Conservation (phyloP, 2,888 invertebrate genomes). For the Toxonevra muliebris region DNA sequence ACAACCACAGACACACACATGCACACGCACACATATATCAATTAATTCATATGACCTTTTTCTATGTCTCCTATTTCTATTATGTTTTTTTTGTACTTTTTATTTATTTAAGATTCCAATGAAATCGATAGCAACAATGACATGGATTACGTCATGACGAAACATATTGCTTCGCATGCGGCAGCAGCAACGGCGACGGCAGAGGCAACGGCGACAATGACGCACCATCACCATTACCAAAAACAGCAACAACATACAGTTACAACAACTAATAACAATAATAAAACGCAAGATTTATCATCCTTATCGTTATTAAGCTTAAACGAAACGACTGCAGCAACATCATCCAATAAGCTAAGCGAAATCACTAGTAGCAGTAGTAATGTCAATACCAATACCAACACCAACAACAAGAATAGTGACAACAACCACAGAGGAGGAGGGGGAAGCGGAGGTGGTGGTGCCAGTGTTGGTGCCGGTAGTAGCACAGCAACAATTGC, state of each 20-base stretch:
- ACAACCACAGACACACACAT: no score
- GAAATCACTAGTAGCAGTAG: slow-evolving; percentile 28
- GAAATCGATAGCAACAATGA: slow-evolving; percentile 59
- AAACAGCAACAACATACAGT: slow-evolving; percentile 16
- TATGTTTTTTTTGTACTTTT: slow-evolving; percentile 26
- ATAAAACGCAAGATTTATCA: slow-evolving; percentile 47
- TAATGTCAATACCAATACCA: slow-evolving; percentile 18
- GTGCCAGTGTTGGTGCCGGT: neutral
- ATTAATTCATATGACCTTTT: slow-evolving; percentile 17
- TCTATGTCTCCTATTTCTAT: slow-evolving; percentile 15
- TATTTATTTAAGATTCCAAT: slow-evolving; percentile 48
- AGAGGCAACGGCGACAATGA: slow-evolving; percentile 29
- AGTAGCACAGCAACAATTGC: slow-evolving; percentile 34
- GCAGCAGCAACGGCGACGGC: slow-evolving; percentile 17
- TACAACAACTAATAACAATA: slow-evolving; percentile 37
- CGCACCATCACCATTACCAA: slow-evolving; percentile 33
- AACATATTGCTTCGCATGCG: slow-evolving; percentile 41
- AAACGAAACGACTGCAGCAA: slow-evolving; percentile 32
- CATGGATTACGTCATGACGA: slow-evolving; percentile 42
- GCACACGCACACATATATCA: no score
- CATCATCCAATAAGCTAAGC: slow-evolving; percentile 5
- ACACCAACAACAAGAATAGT: slow-evolving; percentile 30
- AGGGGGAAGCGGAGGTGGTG: neutral
- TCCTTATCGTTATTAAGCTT: slow-evolving; percentile 54
- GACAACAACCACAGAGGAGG: neutral